Evolutionary conservation across 2,113 vertebrate species (phyloP).

Genomic region (Cathartes aura): DNA sequence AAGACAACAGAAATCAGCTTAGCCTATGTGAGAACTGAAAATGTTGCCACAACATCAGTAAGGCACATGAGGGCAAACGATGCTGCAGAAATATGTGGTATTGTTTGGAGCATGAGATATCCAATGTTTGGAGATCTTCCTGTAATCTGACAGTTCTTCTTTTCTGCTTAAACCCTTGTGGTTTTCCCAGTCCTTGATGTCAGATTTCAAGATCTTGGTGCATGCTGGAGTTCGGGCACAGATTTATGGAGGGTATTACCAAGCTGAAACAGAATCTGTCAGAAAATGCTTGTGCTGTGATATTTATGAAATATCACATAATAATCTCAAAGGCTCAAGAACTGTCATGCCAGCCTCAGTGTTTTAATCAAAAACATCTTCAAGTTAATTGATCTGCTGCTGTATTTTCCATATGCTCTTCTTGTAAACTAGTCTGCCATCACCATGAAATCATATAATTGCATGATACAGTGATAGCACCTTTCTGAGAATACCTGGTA

Average conservation of each 20-base stretch:
- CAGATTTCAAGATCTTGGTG: neutral
- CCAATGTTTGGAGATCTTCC: neutral
- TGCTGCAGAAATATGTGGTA: neutral
- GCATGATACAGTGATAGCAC: neutral
- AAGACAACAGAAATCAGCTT: neutral
- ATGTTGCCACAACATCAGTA: neutral
- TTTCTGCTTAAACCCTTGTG: neutral
- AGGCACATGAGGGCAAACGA: neutral
- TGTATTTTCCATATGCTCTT: neutral
- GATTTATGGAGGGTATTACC: neutral
- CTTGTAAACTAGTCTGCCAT: neutral
- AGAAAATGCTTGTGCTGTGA: neutral
- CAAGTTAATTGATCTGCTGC: neutral
- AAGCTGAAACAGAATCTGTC: neutral
- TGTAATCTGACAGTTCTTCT: neutral
- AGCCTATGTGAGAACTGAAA: neutral
- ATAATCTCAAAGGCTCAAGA: neutral
- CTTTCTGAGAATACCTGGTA: neutral
- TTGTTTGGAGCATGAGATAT: neutral
- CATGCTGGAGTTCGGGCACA: neutral
- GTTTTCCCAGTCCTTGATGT: neutral
- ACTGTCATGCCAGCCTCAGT: neutral
- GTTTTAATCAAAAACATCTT: conserved; percentile 25
- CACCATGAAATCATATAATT: neutral
- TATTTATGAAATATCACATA: neutral